A percentile compares a stretch with the other conserved stretches of the same genome.
Evolutionary conservation across 2,888 invertebrate genomes (phyloP).

Genomic region (Cantharis lateralis): DNA sequence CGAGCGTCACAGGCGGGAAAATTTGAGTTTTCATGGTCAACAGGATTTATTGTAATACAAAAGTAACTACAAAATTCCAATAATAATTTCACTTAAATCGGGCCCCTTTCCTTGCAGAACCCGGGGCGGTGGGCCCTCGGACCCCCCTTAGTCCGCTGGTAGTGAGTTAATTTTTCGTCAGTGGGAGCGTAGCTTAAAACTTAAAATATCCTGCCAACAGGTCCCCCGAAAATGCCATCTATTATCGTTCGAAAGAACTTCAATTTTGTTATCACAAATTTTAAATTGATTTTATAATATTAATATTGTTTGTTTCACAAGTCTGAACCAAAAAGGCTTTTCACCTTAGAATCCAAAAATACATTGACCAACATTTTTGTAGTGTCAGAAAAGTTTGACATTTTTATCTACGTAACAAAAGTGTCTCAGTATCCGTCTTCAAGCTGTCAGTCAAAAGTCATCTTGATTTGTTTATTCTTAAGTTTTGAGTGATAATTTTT

Average conservation of each 20-base stretch:
- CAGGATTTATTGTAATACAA: no score
- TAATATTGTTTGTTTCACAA: neutral
- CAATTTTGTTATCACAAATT: neutral
- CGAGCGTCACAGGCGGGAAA: no score
- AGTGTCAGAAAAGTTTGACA: neutral
- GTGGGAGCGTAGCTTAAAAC: no score
- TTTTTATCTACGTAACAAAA: conserved; percentile 2
- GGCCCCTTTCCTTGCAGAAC: no score
- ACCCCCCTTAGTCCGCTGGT: no score
- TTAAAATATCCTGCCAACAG: no score
- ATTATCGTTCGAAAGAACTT: neutral
- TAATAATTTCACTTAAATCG: no score
- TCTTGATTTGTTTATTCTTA: neutral
- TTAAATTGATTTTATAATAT: neutral
- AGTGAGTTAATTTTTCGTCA: no score
- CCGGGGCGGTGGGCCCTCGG: no score
- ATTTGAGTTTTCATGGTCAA: no score
- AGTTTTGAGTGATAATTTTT: neutral
- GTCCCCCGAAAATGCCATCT: neutral
- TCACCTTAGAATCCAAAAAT: neutral
- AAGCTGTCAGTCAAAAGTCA: neutral
- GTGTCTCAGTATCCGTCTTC: neutral
- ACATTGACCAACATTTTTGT: neutral
- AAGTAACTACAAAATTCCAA: no score
- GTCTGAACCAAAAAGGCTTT: neutral